phyloP scores from a whole-genome alignment of 2,888 invertebrate species.

The Oxycera nigricornis region DNA sequence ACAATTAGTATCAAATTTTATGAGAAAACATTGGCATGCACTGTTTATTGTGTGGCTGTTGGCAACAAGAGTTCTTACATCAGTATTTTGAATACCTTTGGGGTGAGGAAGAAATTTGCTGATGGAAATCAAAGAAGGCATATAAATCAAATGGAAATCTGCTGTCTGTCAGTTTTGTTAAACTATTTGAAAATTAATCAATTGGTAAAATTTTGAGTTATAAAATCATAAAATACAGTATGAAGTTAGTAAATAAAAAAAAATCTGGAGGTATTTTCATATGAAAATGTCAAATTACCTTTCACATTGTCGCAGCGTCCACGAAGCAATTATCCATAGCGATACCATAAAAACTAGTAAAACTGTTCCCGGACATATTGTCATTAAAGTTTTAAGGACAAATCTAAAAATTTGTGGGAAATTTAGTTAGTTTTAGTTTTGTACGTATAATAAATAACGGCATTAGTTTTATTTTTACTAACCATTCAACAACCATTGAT shows the following conservation, averaged over 20 bases:
- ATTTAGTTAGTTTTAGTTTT: too few species aligned
- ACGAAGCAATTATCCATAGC: slow-evolving; percentile 99
- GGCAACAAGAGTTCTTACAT: neutral
- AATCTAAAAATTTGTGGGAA: slow-evolving; percentile 66
- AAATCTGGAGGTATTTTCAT: neutral
- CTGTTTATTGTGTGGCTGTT: slow-evolving; percentile 31
- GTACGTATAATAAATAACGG: too few species aligned
- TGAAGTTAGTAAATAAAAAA: slow-evolving; percentile 15
- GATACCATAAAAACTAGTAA: slow-evolving; percentile 99
- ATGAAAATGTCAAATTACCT: slow-evolving; percentile 71
- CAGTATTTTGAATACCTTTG: neutral
- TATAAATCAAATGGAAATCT: slow-evolving; percentile 11
- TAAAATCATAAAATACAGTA: slow-evolving; percentile 11
- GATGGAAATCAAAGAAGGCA: neutral
- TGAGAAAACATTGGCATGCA: slow-evolving; percentile 20
- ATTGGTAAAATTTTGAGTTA: neutral
- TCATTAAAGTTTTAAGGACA: slow-evolving; percentile 98
- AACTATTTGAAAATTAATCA: slow-evolving; percentile 32
- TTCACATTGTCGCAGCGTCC: slow-evolving; percentile 98
- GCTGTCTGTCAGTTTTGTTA: slow-evolving; percentile 40
- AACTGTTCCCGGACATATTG: slow-evolving; percentile 98
- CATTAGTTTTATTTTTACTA: too few species aligned
- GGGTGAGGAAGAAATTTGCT: neutral
- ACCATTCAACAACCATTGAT: too few species aligned
- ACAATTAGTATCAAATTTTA: slow-evolving; percentile 5